These are phyloP conservation scores for Proterorhinus semilunaris DNA, from an alignment of 2,113 vertebrate genomes.

Conservation along the genomic window DNA sequence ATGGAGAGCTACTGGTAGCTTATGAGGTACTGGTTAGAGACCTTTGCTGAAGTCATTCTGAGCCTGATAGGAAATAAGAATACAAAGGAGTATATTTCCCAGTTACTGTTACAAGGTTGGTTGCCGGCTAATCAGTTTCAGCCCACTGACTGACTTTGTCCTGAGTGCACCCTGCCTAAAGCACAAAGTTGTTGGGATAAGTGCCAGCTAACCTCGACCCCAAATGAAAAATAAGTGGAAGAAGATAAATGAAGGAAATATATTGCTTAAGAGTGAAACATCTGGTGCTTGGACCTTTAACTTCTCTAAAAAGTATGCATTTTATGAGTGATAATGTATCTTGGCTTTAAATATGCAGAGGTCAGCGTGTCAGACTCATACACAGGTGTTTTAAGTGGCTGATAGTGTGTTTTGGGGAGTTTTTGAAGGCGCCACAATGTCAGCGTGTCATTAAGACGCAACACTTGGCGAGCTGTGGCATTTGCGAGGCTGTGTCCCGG, in stretches of 20 bases:
- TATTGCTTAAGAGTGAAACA: conserved; percentile 29
- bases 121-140: no score
- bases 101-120: no score
- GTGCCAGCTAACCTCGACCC: background rate
- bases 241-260: conserved; percentile 6
- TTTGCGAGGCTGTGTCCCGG: conserved; percentile 50
- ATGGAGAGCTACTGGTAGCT: no score
- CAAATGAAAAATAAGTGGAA: background rate
- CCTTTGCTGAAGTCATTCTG: no score
- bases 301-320: conserved; percentile 32
- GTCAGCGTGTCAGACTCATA: conserved; percentile 48
- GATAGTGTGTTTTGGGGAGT: conserved; percentile 48
- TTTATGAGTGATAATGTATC: conserved; percentile 43
- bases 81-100: no score
- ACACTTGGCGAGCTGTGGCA: conserved; percentile 53
- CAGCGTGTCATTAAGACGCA: conserved; percentile 56
- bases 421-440: conserved; percentile 55
- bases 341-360: conserved; percentile 53
- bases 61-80: no score
- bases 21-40: no score
- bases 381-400: conserved; percentile 49
- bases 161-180: background rate
- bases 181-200: background rate
- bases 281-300: conserved; percentile 56
- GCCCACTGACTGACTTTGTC: no score